A percentile compares a stretch with the other conserved stretches of the same genome.
These are phyloP conservation scores for Diorhabda sublineata DNA, from an alignment of 1,140 invertebrate species.

Conservation along the genomic window DNA sequence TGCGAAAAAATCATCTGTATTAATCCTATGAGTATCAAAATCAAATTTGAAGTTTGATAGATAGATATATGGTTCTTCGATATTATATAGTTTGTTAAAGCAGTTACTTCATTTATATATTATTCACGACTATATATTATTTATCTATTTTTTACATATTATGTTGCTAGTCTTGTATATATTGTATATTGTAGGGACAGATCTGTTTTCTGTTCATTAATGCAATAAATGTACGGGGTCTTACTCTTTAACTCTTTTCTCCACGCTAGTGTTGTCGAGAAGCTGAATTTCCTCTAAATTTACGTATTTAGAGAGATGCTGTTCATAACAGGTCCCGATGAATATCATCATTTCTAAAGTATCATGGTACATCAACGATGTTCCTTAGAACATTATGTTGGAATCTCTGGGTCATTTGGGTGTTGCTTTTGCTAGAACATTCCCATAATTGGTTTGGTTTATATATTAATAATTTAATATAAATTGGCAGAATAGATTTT, in stretches of 20 bases:
- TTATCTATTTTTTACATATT: too few species aligned
- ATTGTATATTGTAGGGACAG: too few species aligned
- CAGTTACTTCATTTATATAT: too few species aligned
- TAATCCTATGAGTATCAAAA: too few species aligned
- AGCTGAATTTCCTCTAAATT: slow-evolving; percentile 16
- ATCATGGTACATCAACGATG: slow-evolving; percentile 30
- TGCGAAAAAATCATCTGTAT: too few species aligned
- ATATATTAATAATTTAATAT: not conserved
- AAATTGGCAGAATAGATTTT: not conserved
- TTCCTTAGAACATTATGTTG: slow-evolving; percentile 30
- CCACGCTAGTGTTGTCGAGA: slow-evolving; percentile 12
- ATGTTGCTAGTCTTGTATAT: too few species aligned
- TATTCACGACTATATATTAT: too few species aligned
- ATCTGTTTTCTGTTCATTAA: too few species aligned
- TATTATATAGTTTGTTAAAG: too few species aligned
- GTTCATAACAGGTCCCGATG: slow-evolving; percentile 7
- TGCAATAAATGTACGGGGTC: too few species aligned
- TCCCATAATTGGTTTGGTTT: slow-evolving; percentile 9
- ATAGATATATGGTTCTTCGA: too few species aligned
- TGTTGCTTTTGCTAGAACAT: slow-evolving; percentile 19
- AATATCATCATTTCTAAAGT: slow-evolving; percentile 18
- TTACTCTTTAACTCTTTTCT: not conserved
- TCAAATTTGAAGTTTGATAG: too few species aligned
- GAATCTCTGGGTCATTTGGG: slow-evolving; percentile 24
- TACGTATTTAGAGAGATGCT: slow-evolving; percentile 6